Percentiles rank a stretch among this genome's conserved stretches.
Evolutionary conservation across 2,113 vertebrate genomes (phyloP).

Genomic region (Recurvirostra avosetta): DNA sequence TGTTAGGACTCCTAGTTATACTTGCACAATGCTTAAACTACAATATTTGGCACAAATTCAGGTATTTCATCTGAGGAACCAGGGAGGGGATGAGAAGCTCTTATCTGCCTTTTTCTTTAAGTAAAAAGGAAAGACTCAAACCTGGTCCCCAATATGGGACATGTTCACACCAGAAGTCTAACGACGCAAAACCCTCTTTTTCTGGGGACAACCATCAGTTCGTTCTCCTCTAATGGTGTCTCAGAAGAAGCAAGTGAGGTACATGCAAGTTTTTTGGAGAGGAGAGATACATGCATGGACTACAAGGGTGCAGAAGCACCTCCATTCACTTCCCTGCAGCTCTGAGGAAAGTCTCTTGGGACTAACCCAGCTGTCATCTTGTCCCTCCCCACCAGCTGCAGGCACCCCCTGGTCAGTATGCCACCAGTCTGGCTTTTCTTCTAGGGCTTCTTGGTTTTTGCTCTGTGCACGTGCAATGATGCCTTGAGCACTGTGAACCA

Average conservation of each 20-base stretch:
- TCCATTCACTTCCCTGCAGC: not conserved
- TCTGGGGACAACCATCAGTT: not conserved
- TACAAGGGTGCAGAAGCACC: not conserved
- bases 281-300: not conserved
- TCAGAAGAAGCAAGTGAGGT: not conserved
- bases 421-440: not conserved
- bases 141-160: accelerated
- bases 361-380: not conserved
- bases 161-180: not conserved
- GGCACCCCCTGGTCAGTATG: not conserved
- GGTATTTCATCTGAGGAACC: not conserved
- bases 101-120: not conserved
- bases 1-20: not conserved
- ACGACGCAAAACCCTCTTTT: not conserved
- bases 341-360: not conserved
- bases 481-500: not conserved
- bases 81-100: not conserved
- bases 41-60: not conserved
- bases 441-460: not conserved
- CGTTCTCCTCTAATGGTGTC: not conserved
- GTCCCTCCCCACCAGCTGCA: not conserved
- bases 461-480: not conserved
- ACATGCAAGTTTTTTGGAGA: not conserved
- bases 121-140: not conserved
- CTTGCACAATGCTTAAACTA: not conserved